These are phyloP conservation scores for Molossus alvarezi DNA, from an alignment of 2,797 vertebrate species.

Conservation along the genomic window DNA sequence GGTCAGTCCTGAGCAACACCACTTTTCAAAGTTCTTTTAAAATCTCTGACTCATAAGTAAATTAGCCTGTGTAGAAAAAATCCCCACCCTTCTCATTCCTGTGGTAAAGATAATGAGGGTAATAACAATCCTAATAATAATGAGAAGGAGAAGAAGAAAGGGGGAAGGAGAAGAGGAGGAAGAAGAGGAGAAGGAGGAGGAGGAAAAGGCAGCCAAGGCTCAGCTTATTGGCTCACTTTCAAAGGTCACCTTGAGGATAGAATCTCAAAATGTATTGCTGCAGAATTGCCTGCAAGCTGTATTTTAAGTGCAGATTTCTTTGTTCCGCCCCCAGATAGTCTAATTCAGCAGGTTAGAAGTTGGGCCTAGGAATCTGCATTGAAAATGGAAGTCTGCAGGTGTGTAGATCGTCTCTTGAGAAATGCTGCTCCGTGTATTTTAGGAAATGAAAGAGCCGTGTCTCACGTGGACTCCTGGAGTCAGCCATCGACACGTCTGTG, in stretches of 20 bases:
- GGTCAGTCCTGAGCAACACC: not conserved
- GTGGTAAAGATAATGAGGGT: not conserved
- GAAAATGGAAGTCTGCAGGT: not conserved
- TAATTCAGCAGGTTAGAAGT: not conserved
- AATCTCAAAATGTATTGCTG: not conserved
- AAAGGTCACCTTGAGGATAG: not conserved
- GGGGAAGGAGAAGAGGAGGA: not conserved
- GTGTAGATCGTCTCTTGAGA: not conserved
- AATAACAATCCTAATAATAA: not conserved
- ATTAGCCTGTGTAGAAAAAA: constrained; percentile 65
- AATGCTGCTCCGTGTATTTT: not conserved
- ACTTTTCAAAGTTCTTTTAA: constrained; percentile 67
- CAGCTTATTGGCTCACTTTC: not conserved
- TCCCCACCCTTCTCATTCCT: not conserved
- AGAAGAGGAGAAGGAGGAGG: not conserved
- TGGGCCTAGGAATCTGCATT: not conserved
- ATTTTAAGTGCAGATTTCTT: not conserved
- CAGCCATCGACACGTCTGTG: not conserved
- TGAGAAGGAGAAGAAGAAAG: not conserved
- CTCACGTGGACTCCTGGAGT: not conserved
- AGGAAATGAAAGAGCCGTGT: not conserved
- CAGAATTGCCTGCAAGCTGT: not conserved
- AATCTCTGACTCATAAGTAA: constrained; percentile 64
- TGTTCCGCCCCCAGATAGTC: not conserved
- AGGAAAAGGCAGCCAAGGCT: not conserved